phyloP scores from a whole-genome alignment of 2,888 invertebrate species.

The Choristoneura rosaceana region DNA sequence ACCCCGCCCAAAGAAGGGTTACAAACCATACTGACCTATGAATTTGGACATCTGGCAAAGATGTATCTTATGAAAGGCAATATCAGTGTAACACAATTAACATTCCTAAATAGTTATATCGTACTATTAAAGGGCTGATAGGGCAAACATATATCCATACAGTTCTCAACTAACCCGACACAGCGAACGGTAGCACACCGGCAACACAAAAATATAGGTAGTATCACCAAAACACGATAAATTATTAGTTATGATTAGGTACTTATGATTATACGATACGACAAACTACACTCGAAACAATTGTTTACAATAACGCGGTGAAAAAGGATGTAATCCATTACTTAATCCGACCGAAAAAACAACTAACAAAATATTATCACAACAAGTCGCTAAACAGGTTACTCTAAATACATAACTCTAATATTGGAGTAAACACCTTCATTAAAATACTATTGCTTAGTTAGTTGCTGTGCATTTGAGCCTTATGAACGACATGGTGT shows the following conservation, averaged over 20 bases:
- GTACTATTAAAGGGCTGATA: not conserved
- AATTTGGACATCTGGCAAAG: not conserved
- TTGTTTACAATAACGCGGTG: not conserved
- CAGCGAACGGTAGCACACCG: not conserved
- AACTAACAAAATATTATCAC: constrained; percentile 15
- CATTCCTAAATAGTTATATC: not conserved
- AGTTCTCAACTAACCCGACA: not conserved
- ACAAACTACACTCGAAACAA: not conserved
- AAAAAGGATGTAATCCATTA: not conserved
- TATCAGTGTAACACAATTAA: not conserved
- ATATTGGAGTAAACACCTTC: constrained; percentile 3
- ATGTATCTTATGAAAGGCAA: constrained; percentile 1
- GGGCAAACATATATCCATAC: not conserved
- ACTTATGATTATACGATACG: constrained; percentile 1
- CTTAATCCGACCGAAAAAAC: constrained; percentile 1
- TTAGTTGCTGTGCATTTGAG: constrained; percentile 8
- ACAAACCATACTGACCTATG: not conserved
- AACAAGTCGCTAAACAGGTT: constrained; percentile 14
- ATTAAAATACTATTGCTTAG: constrained; percentile 8
- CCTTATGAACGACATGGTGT: not conserved
- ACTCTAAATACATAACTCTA: constrained; percentile 12
- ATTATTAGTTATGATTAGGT: not conserved
- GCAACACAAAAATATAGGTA: not conserved
- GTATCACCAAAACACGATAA: not conserved
- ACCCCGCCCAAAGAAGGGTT: too few species aligned